Evolutionary conservation across 2,797 vertebrate genomes (phyloP).

Genomic region (Podargus strigoides): DNA sequence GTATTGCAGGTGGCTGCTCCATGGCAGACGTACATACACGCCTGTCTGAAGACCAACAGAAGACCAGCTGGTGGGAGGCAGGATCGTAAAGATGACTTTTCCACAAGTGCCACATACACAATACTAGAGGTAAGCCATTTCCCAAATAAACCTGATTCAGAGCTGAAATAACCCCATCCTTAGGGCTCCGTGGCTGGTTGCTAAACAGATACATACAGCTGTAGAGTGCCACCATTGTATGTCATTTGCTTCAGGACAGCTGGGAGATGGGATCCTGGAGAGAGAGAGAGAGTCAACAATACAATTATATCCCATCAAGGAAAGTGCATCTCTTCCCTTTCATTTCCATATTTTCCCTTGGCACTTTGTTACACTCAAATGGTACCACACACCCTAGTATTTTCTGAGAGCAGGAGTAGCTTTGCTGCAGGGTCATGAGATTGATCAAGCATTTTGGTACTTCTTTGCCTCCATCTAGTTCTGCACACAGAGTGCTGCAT

Average conservation of each 20-base stretch:
- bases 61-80: background rate
- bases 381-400: background rate
- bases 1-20: background rate
- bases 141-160: background rate
- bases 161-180: background rate
- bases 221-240: background rate
- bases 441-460: background rate
- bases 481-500: background rate
- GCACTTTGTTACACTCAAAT: background rate
- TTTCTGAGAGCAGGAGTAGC: background rate
- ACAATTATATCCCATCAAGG: background rate
- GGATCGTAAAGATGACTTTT: rapidly evolving
- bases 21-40: background rate
- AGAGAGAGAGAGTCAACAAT: background rate
- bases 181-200: background rate
- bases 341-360: background rate
- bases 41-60: background rate
- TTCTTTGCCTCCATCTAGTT: background rate
- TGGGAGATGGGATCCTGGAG: background rate
- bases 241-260: background rate
- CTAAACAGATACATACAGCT: background rate
- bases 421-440: background rate
- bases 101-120: too few relatives aligned
- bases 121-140: background rate
- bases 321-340: background rate